A percentile compares a stretch with the other conserved stretches of the same genome.
phyloP scores from a whole-genome alignment of 2,797 vertebrate genomes.

The Rhinichthys osculus region DNA sequence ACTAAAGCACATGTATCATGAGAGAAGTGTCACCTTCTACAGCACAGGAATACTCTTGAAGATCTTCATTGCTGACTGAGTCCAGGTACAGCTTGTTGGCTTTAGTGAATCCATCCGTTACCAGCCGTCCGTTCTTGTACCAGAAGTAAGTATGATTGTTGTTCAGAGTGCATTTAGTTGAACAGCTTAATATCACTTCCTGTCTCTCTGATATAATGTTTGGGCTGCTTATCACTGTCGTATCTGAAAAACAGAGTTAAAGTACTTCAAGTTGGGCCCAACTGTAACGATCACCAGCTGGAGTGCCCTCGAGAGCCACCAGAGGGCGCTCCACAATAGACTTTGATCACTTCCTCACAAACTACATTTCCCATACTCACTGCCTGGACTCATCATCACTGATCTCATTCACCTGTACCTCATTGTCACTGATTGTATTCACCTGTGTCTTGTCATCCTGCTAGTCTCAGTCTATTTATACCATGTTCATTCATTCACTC shows the following conservation, averaged over 20 bases:
- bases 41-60: conserved; percentile 43
- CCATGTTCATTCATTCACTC: no score
- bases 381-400: no score
- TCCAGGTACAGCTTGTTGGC: conserved; percentile 14
- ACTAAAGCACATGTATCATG: background rate
- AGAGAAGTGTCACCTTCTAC: background rate
- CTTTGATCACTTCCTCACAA: no score
- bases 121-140: conserved; percentile 25
- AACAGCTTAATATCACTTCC: conserved; percentile 25
- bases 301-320: no score
- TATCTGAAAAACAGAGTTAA: conserved; percentile 16
- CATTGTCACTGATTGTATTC: no score
- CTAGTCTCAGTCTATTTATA: no score
- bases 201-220: rapidly evolving
- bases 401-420: no score
- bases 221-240: background rate
- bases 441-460: no score
- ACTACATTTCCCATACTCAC: no score
- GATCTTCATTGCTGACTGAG: background rate
- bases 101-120: background rate
- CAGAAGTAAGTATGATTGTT: background rate
- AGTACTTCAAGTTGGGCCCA: background rate
- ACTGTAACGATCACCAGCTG: no score
- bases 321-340: no score
- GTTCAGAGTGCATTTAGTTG: conserved; percentile 31